phyloP scores from a whole-genome alignment of 1,140 invertebrate genomes.

The Belonocnema kinseyi region DNA sequence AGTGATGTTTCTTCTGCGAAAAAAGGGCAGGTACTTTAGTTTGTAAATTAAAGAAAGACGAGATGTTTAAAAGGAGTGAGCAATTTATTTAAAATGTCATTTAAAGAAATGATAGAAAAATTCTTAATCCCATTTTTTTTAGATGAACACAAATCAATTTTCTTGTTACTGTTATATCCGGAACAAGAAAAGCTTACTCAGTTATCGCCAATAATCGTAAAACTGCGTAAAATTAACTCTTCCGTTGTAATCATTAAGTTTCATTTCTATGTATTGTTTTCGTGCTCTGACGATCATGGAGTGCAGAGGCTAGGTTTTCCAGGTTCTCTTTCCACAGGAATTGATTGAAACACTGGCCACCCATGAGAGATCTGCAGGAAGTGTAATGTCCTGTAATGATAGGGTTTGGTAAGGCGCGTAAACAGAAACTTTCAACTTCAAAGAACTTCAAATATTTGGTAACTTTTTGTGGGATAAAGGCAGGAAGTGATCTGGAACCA shows the following conservation, averaged over 20 bases:
- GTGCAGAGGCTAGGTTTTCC: neutral
- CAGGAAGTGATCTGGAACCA: conserved; percentile 18
- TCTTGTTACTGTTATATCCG: too few relatives aligned
- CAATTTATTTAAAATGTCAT: too few relatives aligned
- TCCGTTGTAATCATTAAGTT: conserved; percentile 20
- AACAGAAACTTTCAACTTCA: conserved; percentile 14
- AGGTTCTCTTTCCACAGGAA: neutral
- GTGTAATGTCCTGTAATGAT: conserved; percentile 57
- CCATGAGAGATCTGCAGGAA: conserved; percentile 51
- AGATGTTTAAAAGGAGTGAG: neutral
- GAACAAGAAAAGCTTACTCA: neutral
- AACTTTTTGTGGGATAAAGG: neutral
- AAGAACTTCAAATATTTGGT: conserved; percentile 1
- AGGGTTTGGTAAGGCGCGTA: conserved; percentile 37
- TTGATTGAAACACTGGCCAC: conserved; percentile 44
- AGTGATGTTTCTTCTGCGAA: neutral
- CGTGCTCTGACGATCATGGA: neutral
- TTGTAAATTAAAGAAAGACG: neutral
- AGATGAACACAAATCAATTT: too few relatives aligned
- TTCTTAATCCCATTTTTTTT: too few relatives aligned
- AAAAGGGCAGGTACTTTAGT: neutral
- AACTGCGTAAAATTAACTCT: conserved; percentile 3
- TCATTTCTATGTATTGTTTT: neutral
- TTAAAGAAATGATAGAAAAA: too few relatives aligned
- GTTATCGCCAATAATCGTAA: neutral